phyloP scores from a whole-genome alignment of 1,140 invertebrate genomes.

The Armadillidium nasatum region DNA sequence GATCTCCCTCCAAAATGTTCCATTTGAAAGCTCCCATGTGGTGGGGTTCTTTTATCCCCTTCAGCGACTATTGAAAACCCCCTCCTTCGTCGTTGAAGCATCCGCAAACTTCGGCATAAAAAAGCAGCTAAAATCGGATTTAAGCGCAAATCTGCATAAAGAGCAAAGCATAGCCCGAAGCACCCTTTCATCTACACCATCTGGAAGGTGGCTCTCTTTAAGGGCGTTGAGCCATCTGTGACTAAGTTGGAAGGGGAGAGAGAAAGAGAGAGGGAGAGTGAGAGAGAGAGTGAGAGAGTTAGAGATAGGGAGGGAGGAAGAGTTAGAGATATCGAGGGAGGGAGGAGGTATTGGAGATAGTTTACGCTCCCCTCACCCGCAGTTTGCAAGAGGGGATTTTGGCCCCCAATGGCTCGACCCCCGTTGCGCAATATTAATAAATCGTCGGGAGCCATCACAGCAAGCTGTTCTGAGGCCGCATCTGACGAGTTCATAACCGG shows the following conservation, averaged over 20 bases:
- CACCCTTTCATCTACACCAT: conserved; percentile 9
- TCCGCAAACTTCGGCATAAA: conserved; percentile 9
- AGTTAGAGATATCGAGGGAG: not conserved
- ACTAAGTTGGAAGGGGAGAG: too few species aligned
- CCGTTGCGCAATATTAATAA: conserved; percentile 10
- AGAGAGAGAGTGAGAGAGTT: not conserved
- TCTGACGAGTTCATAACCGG: conserved; percentile 7
- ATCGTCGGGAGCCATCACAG: conserved; percentile 1
- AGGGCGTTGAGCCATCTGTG: conserved; percentile 4
- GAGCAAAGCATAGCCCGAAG: conserved; percentile 1
- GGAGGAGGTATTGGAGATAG: not conserved
- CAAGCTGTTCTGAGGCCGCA: conserved; percentile 6
- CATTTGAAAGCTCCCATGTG: too few species aligned
- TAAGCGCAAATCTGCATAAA: conserved; percentile 10
- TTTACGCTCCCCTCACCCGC: conserved; percentile 1
- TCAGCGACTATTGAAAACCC: not conserved
- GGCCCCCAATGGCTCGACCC: not conserved
- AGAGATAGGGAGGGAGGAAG: not conserved
- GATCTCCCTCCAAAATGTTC: too few species aligned
- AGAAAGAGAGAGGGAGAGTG: too few species aligned
- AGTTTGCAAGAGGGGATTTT: not conserved
- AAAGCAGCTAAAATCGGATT: conserved; percentile 10
- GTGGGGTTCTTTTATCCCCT: not conserved
- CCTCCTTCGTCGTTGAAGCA: not conserved
- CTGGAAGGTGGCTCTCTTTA: conserved; percentile 8